Conservation (phyloP, 1,140 invertebrate genomes). For the Cydia splendana region DNA sequence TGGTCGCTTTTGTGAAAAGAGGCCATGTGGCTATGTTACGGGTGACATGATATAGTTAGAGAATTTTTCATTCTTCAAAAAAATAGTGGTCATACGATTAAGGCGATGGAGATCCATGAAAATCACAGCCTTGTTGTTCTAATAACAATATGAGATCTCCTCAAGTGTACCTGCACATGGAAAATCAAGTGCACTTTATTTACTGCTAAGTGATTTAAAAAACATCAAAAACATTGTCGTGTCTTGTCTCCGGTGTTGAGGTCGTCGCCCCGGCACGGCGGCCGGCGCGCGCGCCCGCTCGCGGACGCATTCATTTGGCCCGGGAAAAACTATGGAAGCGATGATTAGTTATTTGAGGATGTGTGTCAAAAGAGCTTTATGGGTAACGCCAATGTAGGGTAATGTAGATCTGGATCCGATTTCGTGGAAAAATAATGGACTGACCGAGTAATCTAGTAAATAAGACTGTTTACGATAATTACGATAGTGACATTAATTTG, state of each 20-base stretch:
- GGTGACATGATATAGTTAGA: no score
- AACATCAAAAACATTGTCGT: slow-evolving; percentile 18
- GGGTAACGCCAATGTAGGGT: background rate
- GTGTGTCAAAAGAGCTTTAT: slow-evolving; percentile 6
- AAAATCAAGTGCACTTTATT: background rate
- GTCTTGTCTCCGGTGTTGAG: slow-evolving; percentile 8
- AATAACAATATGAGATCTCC: background rate
- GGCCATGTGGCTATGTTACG: no score
- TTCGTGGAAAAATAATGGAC: background rate
- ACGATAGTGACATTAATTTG: no score
- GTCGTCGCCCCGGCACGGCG: background rate
- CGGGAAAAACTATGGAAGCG: slow-evolving; percentile 12
- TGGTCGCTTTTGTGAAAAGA: no score
- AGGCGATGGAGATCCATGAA: no score
- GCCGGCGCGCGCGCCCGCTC: background rate
- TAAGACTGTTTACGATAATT: background rate
- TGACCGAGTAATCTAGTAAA: background rate
- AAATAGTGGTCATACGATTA: no score
- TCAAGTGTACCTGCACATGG: background rate
- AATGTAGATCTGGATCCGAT: slow-evolving; percentile 11
- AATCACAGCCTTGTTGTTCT: no score
- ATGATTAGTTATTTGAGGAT: slow-evolving; percentile 14
- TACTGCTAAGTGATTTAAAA: slow-evolving; percentile 11
- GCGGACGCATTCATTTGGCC: background rate
- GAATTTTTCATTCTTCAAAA: no score